Percentiles rank a stretch among this genome's conserved stretches.
These are phyloP conservation scores for Coreius guichenoti DNA, from an alignment of 2,797 vertebrate species.

Conservation along the genomic window DNA sequence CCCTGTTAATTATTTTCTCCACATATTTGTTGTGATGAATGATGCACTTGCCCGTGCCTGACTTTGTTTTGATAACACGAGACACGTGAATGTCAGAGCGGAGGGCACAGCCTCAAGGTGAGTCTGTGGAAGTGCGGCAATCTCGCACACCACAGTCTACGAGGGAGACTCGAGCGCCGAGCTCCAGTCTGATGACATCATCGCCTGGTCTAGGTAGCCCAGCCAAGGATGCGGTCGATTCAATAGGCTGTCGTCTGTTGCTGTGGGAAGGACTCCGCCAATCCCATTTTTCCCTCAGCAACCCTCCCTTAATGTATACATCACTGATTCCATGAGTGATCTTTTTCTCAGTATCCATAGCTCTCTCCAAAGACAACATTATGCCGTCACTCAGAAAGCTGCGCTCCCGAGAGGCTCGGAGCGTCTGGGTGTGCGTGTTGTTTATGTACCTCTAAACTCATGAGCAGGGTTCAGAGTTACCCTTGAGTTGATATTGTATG, in stretches of 20 bases:
- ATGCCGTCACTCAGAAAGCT: conserved; percentile 62
- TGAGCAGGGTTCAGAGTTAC: conserved; percentile 60
- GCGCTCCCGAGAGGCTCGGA: conserved; percentile 24
- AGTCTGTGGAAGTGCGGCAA: conserved; percentile 44
- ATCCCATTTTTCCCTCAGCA: conserved; percentile 75
- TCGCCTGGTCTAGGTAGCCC: conserved; percentile 65
- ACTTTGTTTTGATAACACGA: conserved; percentile 61
- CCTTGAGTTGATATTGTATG: conserved; percentile 46
- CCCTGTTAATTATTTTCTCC: conserved; percentile 57
- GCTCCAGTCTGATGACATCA: conserved; percentile 79
- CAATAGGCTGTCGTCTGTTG: conserved; percentile 83
- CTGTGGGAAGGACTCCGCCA: conserved; percentile 77
- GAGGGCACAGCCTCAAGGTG: conserved; percentile 63
- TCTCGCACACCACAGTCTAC: conserved; percentile 24
- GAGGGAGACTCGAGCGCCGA: conserved; percentile 39
- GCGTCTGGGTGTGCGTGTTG: conserved; percentile 56
- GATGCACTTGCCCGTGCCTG: conserved; percentile 42
- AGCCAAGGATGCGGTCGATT: conserved; percentile 65
- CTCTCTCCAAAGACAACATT: conserved; percentile 74
- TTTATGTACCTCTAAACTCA: conserved; percentile 61
- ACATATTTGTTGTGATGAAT: conserved; percentile 59
- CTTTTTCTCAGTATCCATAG: conserved; percentile 70
- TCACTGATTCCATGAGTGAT: conserved; percentile 74
- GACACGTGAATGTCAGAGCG: conserved; percentile 41
- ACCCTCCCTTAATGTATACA: conserved; percentile 74